A percentile compares a stretch with the other conserved stretches of the same genome.
Conservation (phyloP, 2,113 vertebrate species). For the Aphelocoma coerulescens region DNA sequence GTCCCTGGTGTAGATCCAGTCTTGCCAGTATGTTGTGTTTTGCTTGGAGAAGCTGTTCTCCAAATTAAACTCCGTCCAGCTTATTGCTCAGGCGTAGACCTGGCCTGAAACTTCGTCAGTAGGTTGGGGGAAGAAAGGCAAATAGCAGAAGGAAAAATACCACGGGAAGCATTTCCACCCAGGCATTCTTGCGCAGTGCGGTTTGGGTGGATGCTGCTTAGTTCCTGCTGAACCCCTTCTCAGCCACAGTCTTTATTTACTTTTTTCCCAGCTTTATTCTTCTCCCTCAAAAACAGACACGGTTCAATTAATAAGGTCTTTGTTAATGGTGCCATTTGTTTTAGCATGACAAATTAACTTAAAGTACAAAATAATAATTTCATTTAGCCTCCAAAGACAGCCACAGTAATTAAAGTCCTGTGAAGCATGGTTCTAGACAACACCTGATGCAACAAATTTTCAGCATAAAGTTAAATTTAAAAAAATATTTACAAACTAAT, state of each 20-base stretch:
- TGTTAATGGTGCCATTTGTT: not conserved
- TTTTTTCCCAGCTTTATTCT: not conserved
- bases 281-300: not conserved
- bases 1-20: not conserved
- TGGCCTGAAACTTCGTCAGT: not conserved
- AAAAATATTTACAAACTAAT: not conserved
- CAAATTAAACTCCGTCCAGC: not conserved
- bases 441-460: not conserved
- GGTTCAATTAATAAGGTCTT: not conserved
- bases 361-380: not conserved
- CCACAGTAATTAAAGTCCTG: not conserved
- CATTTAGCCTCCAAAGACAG: not conserved
- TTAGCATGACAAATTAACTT: not conserved
- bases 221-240: not conserved
- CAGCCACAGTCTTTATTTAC: not conserved
- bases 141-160: not conserved
- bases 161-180: not conserved
- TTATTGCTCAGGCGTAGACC: not conserved
- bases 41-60: not conserved
- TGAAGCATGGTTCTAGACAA: not conserved
- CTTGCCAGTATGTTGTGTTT: constrained; percentile 7
- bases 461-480: not conserved
- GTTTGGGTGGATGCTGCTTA: not conserved
- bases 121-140: not conserved
- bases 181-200: not conserved